Evolutionary conservation across 2,888 invertebrate genomes (phyloP), one percentile per base, ranked within the genome.

Genomic region (Tricholauxania praeusta): DNA sequence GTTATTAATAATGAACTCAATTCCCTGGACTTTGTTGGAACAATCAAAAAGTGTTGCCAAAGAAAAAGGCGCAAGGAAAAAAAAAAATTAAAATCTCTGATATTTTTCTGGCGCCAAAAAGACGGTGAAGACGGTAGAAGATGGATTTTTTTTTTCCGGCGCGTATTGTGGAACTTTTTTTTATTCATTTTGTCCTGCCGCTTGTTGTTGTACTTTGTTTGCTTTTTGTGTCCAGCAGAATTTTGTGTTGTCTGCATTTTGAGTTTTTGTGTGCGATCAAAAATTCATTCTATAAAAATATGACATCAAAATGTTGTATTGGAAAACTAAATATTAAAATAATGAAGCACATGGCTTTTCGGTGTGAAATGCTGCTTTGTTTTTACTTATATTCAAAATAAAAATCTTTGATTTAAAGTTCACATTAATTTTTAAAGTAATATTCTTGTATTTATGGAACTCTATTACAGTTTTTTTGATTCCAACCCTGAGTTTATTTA

Each of bases 61-160:
- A 19, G 14, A 48, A 28, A 51, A 51, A 51, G 49, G 51, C 49
- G 51, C 1, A 17, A 52, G 22, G 3, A 28, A n/a, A n/a, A 63
- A 39, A 39, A 39, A 39, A 39, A 39, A 4, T 10, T 10, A 39
- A 39, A 47, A 19, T 14, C 68, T n/a, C 28, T 69, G 69, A 69
- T 69, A 60, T 60, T 82, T 82, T 83, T 83, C 82, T 84, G 84
- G 84, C 84, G 84, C 84, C 84, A 84, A 81, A 83, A 83, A 82
- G 84, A 84, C 84, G 84, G 51, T 52, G 69, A 49, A 62, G 69
- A 57, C 55, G 32, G 57, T 57, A 39, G 10, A 39, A 39, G 39
- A 8, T 39, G 39, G 39, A 39, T 39, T 39, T 39, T 39, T 39
- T 39, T 39, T 10, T 39, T 39, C 8, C 10, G 39, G 39, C 39